Evolutionary conservation across 2,797 vertebrate species (phyloP), one percentile per base, ranked within the genome.

Genomic region (Schizothorax lantsangensis): DNA sequence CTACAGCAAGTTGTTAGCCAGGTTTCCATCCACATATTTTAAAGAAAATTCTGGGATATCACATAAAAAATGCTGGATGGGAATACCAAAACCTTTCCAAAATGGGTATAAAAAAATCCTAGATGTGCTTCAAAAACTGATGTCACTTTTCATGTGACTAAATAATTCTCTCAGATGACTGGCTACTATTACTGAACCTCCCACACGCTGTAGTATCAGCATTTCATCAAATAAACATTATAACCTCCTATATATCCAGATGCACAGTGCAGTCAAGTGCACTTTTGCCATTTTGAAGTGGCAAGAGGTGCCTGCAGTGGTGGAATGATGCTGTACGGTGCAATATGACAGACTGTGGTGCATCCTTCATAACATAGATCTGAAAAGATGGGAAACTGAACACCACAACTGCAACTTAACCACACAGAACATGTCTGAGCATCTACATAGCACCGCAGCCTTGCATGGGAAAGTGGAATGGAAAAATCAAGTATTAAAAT

Each of bases 371-470:
- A 38, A 38, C 33, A 17, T 68, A 68, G 17, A 1, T 0, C 66
- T 68, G 3, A 68, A 36, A 68, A 21, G 66, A 36, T 38, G 33
- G 17, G 8, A 69, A 36, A 36, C 17, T 36, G 66, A 7, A 68
- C 30, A 68, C 64, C 2, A 36, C 1, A 69, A 38, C 1, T 38
- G 66, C 33, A 69, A 38, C 33, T 21, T 38, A 38, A 38, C 19
- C 66, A 21, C 33, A 69, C 33, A 68, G 15, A 68, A 9, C 1
- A 21, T 30, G 11, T 26, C 62, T 30, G 30, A 64, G 62, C 66
- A 52, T 73, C 14, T 10, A 69, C 40, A 84, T 15, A 38, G 68
- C 52, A 47, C 38, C 57, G 26, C 66, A 78, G 75, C 84, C 45
- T 21, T 69, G 80, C n/a, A 59, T 75, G 12, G 71, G n/a, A 47